Conservation (phyloP, 2,888 invertebrate genomes). For the Morpho achilles region DNA sequence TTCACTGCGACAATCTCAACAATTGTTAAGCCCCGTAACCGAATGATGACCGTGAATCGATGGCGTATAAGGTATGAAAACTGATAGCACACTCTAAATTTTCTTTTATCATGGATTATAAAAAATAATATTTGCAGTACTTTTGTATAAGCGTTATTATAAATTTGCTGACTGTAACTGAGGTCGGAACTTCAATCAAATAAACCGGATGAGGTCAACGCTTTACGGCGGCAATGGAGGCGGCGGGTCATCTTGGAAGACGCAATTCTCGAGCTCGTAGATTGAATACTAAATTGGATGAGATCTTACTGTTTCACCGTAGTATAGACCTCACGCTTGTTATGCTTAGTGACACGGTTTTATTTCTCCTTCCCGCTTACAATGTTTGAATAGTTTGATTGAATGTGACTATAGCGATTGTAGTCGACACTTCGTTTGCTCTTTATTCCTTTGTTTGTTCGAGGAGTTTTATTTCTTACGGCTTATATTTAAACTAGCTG, state of each 20-base stretch:
- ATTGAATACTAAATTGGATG: constrained; percentile 79
- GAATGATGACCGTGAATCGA: too few species aligned
- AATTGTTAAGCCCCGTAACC: too few species aligned
- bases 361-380: constrained; percentile 59
- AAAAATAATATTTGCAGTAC: too few species aligned
- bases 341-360: constrained; percentile 56
- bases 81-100: too few species aligned
- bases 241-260: constrained; percentile 74
- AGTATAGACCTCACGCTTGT: constrained; percentile 55
- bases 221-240: constrained; percentile 68
- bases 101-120: too few species aligned
- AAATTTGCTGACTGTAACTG: constrained; percentile 64
- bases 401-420: constrained; percentile 75
- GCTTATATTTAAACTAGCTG: background rate
- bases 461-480: constrained; percentile 8
- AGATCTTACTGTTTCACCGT: constrained; percentile 73
- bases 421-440: constrained; percentile 51
- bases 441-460: constrained; percentile 45
- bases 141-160: constrained; percentile 14
- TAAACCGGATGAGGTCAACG: constrained; percentile 77
- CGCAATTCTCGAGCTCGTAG: constrained; percentile 75
- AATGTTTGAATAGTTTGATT: constrained; percentile 68
- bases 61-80: too few species aligned
- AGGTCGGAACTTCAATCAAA: constrained; percentile 72
- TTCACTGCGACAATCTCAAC: too few species aligned